Base-by-base conservation (phyloP, 2,888 invertebrate genomes). In the Leucophenga montana region DNA sequence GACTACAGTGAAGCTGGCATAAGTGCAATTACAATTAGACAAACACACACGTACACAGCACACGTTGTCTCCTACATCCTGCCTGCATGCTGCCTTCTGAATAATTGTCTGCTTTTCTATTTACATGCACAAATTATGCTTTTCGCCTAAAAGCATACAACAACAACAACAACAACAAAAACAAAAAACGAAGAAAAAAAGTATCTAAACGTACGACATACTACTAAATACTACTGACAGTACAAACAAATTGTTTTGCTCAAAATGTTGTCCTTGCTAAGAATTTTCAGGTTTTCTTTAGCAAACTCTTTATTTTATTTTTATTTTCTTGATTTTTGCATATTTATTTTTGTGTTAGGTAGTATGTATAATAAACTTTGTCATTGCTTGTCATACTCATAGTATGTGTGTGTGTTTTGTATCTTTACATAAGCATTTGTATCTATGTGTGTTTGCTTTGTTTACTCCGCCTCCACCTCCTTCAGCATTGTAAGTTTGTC, bases 51-150 rank as follows among this genome's bases (percentile, higher is more conserved):
- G 75, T 50, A 16, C n/a, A 18, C 16, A 50, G 50, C 18, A 50
- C 62, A 48, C 14, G 48, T 8, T 39, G 39, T 8, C 39, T 3
- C 11, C 27, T 27, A 4, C n/a, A 39, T 46, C 13, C 20, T 62
- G 31, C 31, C n/a, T n/a, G 27, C 27, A 27, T 27, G 3, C 27
- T 27, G 27, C 27, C 27, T 0, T 5, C 14, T 16, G 46, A 44
- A 14, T 50, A 18, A 50, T 6, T 18, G 50, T 64, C 6, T 62
- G 44, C 3, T 20, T 46, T 27, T 8, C 3, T 82, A 78, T 85
- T 77, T 82, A 84, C 85, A 82, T 85, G 85, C 75, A 71, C 84
- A 82, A 84, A 83, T 73, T 82, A 82, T 85, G 84, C 46, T 64
- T 8, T 48, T 39, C 46, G 62, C 62, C 46, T 64, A 48, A 64